These are phyloP conservation scores for Antennarius striatus DNA, from an alignment of 2,113 vertebrate species.

Conservation along the genomic window DNA sequence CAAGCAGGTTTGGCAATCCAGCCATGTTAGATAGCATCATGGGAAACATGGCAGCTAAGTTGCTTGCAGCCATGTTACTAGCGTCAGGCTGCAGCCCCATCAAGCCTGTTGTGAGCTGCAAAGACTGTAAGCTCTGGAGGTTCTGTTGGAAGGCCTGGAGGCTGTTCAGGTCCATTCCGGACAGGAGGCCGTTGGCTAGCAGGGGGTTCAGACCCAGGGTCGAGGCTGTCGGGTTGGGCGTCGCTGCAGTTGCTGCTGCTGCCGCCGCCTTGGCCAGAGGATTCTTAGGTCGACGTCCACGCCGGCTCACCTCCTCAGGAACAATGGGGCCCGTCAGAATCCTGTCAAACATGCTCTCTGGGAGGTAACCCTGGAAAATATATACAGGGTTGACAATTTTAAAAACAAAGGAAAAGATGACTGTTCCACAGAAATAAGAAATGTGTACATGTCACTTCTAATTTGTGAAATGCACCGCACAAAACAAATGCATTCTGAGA, in stretches of 20 bases:
- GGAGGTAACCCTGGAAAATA: slow-evolving; percentile 89
- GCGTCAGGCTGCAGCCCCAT: slow-evolving; percentile 91
- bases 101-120: slow-evolving; percentile 92
- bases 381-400: not conserved
- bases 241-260: slow-evolving; percentile 65
- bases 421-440: no score
- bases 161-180: slow-evolving; percentile 88
- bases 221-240: slow-evolving; percentile 66
- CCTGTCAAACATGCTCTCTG: slow-evolving; percentile 95
- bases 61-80: slow-evolving; percentile 85
- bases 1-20: slow-evolving; percentile 91
- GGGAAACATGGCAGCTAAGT: slow-evolving; percentile 93
- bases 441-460: not conserved
- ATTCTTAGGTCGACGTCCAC: slow-evolving; percentile 95
- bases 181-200: slow-evolving; percentile 87
- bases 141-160: slow-evolving; percentile 98
- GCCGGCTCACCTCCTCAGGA: slow-evolving; percentile 93
- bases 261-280: slow-evolving; percentile 85
- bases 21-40: slow-evolving; percentile 97
- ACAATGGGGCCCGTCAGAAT: slow-evolving; percentile 97
- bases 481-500: not conserved
- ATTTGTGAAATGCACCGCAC: not conserved
- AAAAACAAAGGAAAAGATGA: no score
- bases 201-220: slow-evolving; percentile 82
- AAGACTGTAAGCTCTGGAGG: slow-evolving; percentile 92